Evolutionary conservation across 2,797 vertebrate genomes (phyloP).

Genomic region (Limosa lapponica): DNA sequence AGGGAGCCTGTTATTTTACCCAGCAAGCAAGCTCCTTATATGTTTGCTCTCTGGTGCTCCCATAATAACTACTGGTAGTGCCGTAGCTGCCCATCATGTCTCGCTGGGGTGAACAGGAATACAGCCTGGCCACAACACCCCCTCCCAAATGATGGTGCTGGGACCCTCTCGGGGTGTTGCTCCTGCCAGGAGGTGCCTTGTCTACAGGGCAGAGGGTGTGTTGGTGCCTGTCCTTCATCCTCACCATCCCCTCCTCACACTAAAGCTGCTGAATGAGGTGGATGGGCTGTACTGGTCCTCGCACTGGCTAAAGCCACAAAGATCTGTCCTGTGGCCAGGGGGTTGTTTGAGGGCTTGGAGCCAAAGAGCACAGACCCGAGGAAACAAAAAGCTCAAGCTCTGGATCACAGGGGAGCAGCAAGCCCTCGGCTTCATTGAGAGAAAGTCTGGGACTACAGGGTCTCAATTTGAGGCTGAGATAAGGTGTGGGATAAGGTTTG

Average conservation of each 20-base stretch:
- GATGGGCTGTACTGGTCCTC: not conserved
- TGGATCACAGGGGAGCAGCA: not conserved
- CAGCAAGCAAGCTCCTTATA: not conserved
- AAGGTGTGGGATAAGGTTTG: not conserved
- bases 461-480: not conserved
- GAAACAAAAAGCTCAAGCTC: not conserved
- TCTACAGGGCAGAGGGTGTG: not conserved
- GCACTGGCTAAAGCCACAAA: not conserved
- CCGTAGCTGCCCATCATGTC: not conserved
- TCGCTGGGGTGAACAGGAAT: fast-evolving
- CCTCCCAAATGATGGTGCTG: not conserved
- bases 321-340: not conserved
- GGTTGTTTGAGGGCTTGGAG: not conserved
- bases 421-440: not conserved
- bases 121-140: not conserved
- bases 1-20: not conserved
- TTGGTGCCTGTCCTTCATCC: not conserved
- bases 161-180: fast-evolving
- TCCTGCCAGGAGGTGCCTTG: not conserved
- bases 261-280: not conserved
- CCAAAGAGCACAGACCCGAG: not conserved
- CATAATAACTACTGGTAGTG: not conserved
- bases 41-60: not conserved
- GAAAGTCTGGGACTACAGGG: not conserved
- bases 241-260: not conserved